Conservation (phyloP, 2,113 vertebrate genomes). For the pig (Sus scrofa) region T2T-Sscrofa CM000814.6:87632001-87632500, state of each 20-base stretch:
- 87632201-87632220: background rate
- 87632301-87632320: conserved; percentile 11
- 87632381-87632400: background rate
- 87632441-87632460: background rate
- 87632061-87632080: background rate
- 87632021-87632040: too few relatives aligned
- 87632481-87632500: background rate
- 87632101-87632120: background rate
- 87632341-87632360: background rate
- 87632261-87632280: background rate
- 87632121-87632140: background rate
- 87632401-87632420: background rate
- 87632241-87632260: background rate
- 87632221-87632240: background rate
- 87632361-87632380: background rate
- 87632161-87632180: background rate
- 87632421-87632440: background rate
- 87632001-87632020: too few relatives aligned
- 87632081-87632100: background rate
- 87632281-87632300: background rate
- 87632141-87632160: background rate
- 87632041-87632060: background rate
- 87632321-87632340: background rate
- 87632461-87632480: background rate
- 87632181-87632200: background rate